phyloP scores from a whole-genome alignment of 2,113 vertebrate species.

The Henicopernis longicauda region DNA sequence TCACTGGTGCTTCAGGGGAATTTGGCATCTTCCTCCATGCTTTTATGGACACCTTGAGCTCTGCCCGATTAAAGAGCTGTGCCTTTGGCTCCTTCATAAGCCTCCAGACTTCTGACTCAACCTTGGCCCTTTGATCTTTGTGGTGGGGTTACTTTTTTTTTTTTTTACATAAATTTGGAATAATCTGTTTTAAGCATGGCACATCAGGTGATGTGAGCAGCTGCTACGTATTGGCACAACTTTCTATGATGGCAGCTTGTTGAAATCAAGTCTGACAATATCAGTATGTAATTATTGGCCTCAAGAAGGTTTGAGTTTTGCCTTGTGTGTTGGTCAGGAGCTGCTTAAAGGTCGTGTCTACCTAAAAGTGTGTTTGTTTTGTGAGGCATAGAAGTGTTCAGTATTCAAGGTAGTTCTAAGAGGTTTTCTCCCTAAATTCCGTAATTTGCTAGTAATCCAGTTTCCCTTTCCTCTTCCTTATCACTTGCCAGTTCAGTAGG shows the following conservation, averaged over 20 bases:
- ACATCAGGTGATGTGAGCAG: neutral
- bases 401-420: neutral
- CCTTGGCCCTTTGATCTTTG: neutral
- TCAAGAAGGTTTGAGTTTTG: neutral
- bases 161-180: neutral
- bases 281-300: neutral
- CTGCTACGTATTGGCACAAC: rapidly evolving
- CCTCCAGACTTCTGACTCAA: neutral
- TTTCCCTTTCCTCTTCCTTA: neutral
- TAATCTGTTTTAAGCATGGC: neutral
- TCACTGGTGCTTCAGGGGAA: neutral
- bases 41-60: neutral
- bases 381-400: neutral
- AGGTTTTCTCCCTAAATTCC: neutral
- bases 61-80: neutral
- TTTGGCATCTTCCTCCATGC: neutral
- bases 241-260: neutral
- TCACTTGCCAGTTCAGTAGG: neutral
- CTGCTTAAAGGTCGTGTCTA: neutral
- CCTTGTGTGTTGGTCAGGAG: neutral
- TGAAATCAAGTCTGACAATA: neutral
- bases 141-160: neutral
- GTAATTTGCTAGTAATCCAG: neutral
- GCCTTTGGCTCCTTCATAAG: neutral
- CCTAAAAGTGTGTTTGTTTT: neutral